Percentiles rank a stretch among this genome's conserved stretches.
Evolutionary conservation across 1,140 invertebrate species (phyloP).

Genomic region (Scaptomyza montana): DNA sequence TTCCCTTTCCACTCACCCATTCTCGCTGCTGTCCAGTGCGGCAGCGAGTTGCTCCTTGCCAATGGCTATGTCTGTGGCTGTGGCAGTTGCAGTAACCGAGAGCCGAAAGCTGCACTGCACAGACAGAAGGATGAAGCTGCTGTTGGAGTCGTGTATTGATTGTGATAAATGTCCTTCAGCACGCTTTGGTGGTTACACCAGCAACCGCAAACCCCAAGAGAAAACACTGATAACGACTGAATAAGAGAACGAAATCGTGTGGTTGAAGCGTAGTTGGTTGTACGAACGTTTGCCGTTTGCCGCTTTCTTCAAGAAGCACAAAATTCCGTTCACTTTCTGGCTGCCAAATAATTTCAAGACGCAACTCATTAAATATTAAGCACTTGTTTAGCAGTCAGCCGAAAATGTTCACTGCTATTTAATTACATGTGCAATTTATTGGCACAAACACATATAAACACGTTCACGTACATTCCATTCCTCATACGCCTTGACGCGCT

Average conservation of each 20-base stretch:
- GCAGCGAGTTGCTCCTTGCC: not conserved
- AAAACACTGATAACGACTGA: conserved; percentile 1
- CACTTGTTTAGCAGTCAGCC: conserved; percentile 56
- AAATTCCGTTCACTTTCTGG: conserved; percentile 37
- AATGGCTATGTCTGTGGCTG: conserved; percentile 31
- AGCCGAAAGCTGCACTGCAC: conserved; percentile 5
- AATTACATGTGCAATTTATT: conserved; percentile 64
- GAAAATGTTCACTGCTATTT: conserved; percentile 73
- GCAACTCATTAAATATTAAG: conserved; percentile 76
- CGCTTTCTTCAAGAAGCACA: conserved; percentile 14
- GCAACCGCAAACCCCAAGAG: conserved; percentile 23
- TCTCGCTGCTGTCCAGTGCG: not conserved
- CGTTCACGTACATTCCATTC: conserved; percentile 8
- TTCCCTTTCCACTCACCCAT: not conserved
- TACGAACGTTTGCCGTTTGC: not conserved
- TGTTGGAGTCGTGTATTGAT: conserved; percentile 63
- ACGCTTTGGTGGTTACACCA: conserved; percentile 44
- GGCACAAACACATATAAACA: conserved; percentile 27
- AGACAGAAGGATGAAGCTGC: conserved; percentile 32
- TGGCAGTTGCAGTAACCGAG: conserved; percentile 22
- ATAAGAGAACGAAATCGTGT: conserved; percentile 22
- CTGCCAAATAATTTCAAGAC: conserved; percentile 40
- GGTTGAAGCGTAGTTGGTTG: conserved; percentile 9
- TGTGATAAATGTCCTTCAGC: conserved; percentile 73
- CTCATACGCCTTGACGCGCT: conserved; percentile 48